Evolutionary conservation across 1,140 invertebrate species (phyloP).

Genomic region (Daktulosphaira vitifoliae): DNA sequence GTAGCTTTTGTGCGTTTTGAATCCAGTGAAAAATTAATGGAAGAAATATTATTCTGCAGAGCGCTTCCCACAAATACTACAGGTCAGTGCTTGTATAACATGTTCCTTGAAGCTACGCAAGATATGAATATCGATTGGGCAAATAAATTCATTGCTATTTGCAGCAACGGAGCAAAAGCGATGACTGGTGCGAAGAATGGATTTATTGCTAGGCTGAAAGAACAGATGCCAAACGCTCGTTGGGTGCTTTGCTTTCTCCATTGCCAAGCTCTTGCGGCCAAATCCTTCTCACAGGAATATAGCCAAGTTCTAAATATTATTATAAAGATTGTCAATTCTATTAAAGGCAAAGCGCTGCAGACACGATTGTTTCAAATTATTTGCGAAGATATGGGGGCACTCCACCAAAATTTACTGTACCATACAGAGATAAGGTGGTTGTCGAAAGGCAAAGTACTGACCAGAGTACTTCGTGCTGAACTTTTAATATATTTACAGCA

Average conservation of each 20-base stretch:
- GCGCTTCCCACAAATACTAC: too few relatives aligned
- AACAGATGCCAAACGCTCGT: neutral
- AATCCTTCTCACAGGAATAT: too few relatives aligned
- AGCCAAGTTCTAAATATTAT: constrained; percentile 27
- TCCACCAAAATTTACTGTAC: constrained; percentile 41
- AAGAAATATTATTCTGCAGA: too few relatives aligned
- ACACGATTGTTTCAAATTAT: constrained; percentile 36
- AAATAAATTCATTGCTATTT: neutral
- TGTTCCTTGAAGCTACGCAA: too few relatives aligned
- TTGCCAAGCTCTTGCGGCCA: constrained; percentile 40
- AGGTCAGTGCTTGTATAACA: too few relatives aligned
- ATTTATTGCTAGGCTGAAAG: too few relatives aligned
- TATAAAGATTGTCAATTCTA: constrained; percentile 35
- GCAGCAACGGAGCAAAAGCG: neutral
- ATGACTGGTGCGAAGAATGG: too few relatives aligned
- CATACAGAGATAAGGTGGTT: constrained; percentile 42
- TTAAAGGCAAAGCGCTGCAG: constrained; percentile 34
- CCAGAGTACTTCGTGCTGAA: neutral
- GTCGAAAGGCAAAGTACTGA: constrained; percentile 40
- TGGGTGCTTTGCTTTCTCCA: constrained; percentile 8
- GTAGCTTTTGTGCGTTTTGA: too few relatives aligned
- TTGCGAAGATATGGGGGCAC: constrained; percentile 41
- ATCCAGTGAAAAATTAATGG: too few relatives aligned
- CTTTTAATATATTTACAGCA: too few relatives aligned
- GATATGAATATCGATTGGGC: neutral